Percentiles rank a stretch among this genome's conserved stretches.
These are phyloP conservation scores for Dolichopus griseipennis DNA, from an alignment of 2,888 invertebrate genomes.

Conservation along the genomic window DNA sequence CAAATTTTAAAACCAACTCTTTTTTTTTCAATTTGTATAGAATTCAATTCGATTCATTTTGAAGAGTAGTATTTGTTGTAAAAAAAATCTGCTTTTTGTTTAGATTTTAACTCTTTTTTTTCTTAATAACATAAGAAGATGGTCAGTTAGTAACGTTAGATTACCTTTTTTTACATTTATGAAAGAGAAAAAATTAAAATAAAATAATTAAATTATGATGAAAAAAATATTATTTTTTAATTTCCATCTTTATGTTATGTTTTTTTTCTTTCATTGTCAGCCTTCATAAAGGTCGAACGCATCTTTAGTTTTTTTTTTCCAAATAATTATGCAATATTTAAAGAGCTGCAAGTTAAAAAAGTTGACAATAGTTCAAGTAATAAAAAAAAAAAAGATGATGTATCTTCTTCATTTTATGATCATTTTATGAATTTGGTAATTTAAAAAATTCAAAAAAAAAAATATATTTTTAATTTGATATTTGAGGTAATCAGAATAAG, in stretches of 20 bases:
- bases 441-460: not conserved
- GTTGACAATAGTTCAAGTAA: not conserved
- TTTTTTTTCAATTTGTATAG: no score
- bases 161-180: no score
- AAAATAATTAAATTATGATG: not conserved
- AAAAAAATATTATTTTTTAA: no score
- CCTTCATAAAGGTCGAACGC: constrained; percentile 1
- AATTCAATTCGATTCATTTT: no score
- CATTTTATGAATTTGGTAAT: not conserved
- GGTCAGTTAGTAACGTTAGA: no score
- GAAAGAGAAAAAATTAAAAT: not conserved
- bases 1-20: no score
- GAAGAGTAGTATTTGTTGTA: no score
- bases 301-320: not conserved
- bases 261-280: not conserved
- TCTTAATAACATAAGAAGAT: no score
- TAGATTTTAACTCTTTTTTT: no score
- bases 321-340: not conserved
- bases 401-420: not conserved
- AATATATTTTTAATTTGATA: not conserved
- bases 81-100: no score
- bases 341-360: not conserved
- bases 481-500: not conserved
- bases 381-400: not conserved
- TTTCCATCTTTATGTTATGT: no score